Evolutionary conservation across 2,888 invertebrate species (phyloP).

Genomic region (Melieria omissa): DNA sequence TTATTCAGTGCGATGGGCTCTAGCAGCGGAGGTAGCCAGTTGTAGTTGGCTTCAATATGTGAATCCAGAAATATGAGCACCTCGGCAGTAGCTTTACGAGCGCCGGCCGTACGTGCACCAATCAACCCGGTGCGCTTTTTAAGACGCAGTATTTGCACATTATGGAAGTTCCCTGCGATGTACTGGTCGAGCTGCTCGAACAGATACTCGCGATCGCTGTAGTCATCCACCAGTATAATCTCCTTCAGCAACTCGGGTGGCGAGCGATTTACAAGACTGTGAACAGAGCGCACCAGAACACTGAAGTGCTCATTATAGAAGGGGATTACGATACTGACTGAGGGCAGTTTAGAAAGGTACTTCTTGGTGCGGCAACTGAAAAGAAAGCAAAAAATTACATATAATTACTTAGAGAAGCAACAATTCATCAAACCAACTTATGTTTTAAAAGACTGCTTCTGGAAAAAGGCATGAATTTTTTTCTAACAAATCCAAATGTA

Average conservation of each 20-base stretch:
- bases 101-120: slow-evolving; percentile 87
- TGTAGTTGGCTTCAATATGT: slow-evolving; percentile 90
- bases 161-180: slow-evolving; percentile 76
- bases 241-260: slow-evolving; percentile 85
- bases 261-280: slow-evolving; percentile 86
- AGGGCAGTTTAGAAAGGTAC: slow-evolving; percentile 69
- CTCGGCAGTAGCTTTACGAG: slow-evolving; percentile 79
- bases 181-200: slow-evolving; percentile 81
- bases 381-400: not conserved
- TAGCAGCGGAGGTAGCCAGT: slow-evolving; percentile 92
- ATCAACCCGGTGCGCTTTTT: slow-evolving; percentile 84
- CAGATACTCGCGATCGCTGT: slow-evolving; percentile 80
- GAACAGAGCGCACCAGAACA: slow-evolving; percentile 82
- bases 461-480: no score
- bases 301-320: slow-evolving; percentile 95
- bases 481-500: no score
- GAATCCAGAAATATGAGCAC: slow-evolving; percentile 91
- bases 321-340: slow-evolving; percentile 89
- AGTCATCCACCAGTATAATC: slow-evolving; percentile 91
- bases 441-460: no score
- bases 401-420: not conserved
- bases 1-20: slow-evolving; percentile 89
- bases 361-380: slow-evolving; percentile 57
- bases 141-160: slow-evolving; percentile 81
- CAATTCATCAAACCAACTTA: no score